These are phyloP conservation scores for Augochlorella aurata DNA, from an alignment of 2,888 invertebrate genomes.

Conservation along the genomic window DNA sequence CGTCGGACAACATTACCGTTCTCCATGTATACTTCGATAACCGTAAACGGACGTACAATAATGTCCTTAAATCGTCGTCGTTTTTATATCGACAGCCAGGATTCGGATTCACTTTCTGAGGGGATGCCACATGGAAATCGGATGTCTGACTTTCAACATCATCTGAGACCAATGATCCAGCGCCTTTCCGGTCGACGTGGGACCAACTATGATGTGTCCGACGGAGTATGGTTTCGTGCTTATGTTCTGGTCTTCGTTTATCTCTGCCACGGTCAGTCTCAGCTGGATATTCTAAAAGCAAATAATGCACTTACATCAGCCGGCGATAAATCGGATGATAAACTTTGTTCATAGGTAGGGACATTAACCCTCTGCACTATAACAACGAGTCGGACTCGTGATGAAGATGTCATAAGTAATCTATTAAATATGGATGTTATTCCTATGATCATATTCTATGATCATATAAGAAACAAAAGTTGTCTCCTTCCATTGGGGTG, in stretches of 20 bases:
- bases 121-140: slow-evolving; percentile 93
- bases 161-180: slow-evolving; percentile 92
- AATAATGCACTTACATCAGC: neutral
- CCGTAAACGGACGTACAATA: neutral
- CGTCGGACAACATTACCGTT: slow-evolving; percentile 32
- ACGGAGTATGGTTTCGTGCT: slow-evolving; percentile 86
- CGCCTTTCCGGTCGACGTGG: slow-evolving; percentile 88
- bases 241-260: slow-evolving; percentile 78
- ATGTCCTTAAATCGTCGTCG: slow-evolving; percentile 6
- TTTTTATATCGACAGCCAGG: neutral
- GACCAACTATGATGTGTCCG: slow-evolving; percentile 91
- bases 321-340: neutral
- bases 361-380: no score
- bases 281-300: slow-evolving; percentile 87
- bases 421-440: no score
- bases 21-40: slow-evolving; percentile 38
- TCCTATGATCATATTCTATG: no score
- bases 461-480: no score
- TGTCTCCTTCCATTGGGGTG: no score
- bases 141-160: slow-evolving; percentile 90
- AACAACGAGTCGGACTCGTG: no score
- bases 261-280: slow-evolving; percentile 86
- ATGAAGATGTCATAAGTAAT: no score
- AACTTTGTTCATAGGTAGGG: neutral
- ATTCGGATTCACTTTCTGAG: slow-evolving; percentile 82